Evolutionary conservation across 2,113 vertebrate genomes (phyloP).

Genomic region (Bettongia penicillata): DNA sequence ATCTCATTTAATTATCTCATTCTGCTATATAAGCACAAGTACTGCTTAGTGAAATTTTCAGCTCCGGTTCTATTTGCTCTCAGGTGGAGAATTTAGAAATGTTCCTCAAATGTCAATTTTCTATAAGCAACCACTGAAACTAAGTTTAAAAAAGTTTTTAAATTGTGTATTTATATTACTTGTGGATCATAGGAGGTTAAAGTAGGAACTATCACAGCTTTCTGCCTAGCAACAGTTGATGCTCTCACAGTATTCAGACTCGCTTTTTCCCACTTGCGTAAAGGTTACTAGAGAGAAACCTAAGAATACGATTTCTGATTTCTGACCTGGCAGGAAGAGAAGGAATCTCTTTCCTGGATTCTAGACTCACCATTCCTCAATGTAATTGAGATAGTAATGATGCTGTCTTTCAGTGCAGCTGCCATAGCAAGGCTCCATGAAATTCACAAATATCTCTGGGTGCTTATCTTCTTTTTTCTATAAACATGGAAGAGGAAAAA

Average conservation of each 20-base stretch:
- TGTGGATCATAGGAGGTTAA: neutral
- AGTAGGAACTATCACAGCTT: neutral
- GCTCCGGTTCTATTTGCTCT: neutral
- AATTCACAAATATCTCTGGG: constrained; percentile 93
- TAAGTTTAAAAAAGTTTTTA: neutral
- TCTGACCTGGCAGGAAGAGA: neutral
- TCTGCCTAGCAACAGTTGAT: neutral
- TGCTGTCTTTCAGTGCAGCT: constrained; percentile 92
- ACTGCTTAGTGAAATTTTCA: neutral
- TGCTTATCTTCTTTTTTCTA: constrained; percentile 96
- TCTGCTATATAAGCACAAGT: neutral
- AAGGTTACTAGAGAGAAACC: neutral
- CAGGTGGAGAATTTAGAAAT: neutral
- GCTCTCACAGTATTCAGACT: neutral
- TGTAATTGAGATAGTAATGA: constrained; percentile 92
- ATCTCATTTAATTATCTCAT: neutral
- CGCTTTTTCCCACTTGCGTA: neutral
- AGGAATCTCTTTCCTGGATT: accelerated
- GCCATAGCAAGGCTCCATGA: constrained; percentile 93
- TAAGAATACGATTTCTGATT: neutral
- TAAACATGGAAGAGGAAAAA: constrained; percentile 7
- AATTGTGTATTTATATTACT: neutral
- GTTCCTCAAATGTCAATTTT: neutral
- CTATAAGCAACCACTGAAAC: neutral
- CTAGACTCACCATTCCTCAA: constrained; percentile 94